Evolutionary conservation across 2,113 vertebrate species (phyloP), one percentile per base, ranked within the genome.

Genomic region (Platysteira castanea): DNA sequence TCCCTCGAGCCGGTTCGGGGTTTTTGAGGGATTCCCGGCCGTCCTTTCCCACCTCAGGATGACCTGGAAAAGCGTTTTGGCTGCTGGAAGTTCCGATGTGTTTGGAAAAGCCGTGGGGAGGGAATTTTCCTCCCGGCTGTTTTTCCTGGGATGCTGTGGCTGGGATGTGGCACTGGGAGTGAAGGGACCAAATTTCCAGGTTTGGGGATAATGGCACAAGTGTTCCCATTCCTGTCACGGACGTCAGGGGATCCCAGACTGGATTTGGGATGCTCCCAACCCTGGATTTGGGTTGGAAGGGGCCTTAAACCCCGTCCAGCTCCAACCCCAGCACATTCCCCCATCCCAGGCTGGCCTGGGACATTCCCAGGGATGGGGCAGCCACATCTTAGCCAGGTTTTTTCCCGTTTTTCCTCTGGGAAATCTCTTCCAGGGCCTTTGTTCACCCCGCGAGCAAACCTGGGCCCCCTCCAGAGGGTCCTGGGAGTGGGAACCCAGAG

Each of bases 1-100:
- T 49, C 60, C 10, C 8, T 2, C 9, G 15, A 18, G 35, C 15
- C 4, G 17, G 2, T 15, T 9, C 37, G 30, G 69, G 52, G 46
- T 4, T 64, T n/a, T 30, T 24, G 13, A 13, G 57, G 65, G 9
- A 0, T 35, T 22, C 42, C 42, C 1, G 7, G 2, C 30, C 0
- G 11, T 11, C 46, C 42, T 42, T n/a, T 24, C 18, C 1, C 3
- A 33, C 73, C 27, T 49, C 67, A 5, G 37, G 39, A 59, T 59
- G 68, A 53, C 42, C 83, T 33, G 47, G 21, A 24, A 42, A 68
- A 53, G 81, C 11, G 3, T 53, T 49, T 52, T 22, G 46, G 81
- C 57, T 42, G 2, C 17, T 37, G 9, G 54, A n/a, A 23, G 54
- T 57, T 23, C 20, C 9, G 6, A 56, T 19, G 54, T n/a, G 64